Percentiles rank a stretch among this genome's conserved stretches.
Evolutionary conservation across 2,888 invertebrate species (phyloP).

Genomic region (Leptopilina drosophilae): DNA sequence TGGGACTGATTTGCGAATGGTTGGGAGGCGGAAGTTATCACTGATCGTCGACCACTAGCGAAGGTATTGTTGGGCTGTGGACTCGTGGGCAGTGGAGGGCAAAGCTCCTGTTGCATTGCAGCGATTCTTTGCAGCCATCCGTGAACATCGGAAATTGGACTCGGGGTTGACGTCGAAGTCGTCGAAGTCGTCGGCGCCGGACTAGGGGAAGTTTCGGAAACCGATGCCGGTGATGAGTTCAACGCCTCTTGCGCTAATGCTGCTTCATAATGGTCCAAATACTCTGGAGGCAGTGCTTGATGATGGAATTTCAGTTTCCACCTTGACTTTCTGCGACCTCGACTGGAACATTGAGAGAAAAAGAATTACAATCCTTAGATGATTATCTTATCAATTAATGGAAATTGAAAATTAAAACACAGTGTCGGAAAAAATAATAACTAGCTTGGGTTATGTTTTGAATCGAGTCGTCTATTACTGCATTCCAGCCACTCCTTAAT

Average conservation of each 20-base stretch:
- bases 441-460: neutral
- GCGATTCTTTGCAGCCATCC: conserved; percentile 87
- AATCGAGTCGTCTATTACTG: conserved; percentile 50
- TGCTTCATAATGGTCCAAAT: conserved; percentile 88
- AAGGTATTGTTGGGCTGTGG: conserved; percentile 40
- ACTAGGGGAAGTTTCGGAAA: conserved; percentile 70
- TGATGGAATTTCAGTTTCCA: conserved; percentile 90
- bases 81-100: conserved; percentile 55
- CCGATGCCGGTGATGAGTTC: conserved; percentile 65
- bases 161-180: conserved; percentile 58
- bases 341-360: conserved; percentile 61
- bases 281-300: conserved; percentile 87
- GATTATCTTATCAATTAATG: neutral
- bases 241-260: conserved; percentile 80
- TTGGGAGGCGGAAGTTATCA: conserved; percentile 68
- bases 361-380: neutral
- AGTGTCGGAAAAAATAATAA: conserved; percentile 26
- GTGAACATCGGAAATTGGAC: conserved; percentile 73
- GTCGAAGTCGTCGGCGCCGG: conserved; percentile 70
- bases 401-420: conserved; percentile 4
- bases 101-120: conserved; percentile 82
- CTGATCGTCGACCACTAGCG: conserved; percentile 61
- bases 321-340: conserved; percentile 81
- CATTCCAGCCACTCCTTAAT: conserved; percentile 68
- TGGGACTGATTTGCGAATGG: conserved; percentile 60